Conservation (phyloP, 1,140 invertebrate genomes). For the Helicoverpa zea region DNA sequence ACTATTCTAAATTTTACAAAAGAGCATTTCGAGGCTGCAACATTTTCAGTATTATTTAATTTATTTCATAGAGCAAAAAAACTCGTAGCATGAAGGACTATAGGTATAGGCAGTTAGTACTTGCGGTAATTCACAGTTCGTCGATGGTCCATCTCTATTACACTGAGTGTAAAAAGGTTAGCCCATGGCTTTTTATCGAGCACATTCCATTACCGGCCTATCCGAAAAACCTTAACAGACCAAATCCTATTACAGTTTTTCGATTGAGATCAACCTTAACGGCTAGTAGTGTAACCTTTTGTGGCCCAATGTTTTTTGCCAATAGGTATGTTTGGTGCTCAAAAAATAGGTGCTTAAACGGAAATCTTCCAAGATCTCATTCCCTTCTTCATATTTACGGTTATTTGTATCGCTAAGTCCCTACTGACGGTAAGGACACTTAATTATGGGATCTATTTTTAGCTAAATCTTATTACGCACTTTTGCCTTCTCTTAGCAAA, state of each 20-base stretch:
- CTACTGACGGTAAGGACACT: neutral
- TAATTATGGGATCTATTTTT: slow-evolving; percentile 4
- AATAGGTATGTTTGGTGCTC: too few species aligned
- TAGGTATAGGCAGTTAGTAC: too few species aligned
- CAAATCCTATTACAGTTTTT: neutral
- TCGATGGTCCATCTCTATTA: neutral
- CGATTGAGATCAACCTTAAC: slow-evolving; percentile 13
- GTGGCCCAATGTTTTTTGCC: neutral
- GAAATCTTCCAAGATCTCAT: too few species aligned
- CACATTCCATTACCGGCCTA: slow-evolving; percentile 6
- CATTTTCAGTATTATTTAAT: too few species aligned
- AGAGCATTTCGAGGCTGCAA: too few species aligned
- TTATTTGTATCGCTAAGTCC: neutral
- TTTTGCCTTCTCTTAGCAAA: neutral
- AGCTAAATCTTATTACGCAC: neutral
- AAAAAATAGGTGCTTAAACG: too few species aligned
- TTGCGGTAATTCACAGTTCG: neutral
- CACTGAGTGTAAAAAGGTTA: neutral
- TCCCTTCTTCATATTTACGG: neutral
- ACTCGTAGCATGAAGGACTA: too few species aligned
- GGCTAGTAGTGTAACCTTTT: neutral
- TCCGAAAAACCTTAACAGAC: neutral
- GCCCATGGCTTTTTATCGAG: slow-evolving; percentile 10
- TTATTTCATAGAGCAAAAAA: too few species aligned
- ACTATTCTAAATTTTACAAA: too few species aligned